Percentiles rank a stretch among this genome's conserved stretches.
Conservation (phyloP, 2,797 vertebrate genomes). For the Merluccius polli region DNA sequence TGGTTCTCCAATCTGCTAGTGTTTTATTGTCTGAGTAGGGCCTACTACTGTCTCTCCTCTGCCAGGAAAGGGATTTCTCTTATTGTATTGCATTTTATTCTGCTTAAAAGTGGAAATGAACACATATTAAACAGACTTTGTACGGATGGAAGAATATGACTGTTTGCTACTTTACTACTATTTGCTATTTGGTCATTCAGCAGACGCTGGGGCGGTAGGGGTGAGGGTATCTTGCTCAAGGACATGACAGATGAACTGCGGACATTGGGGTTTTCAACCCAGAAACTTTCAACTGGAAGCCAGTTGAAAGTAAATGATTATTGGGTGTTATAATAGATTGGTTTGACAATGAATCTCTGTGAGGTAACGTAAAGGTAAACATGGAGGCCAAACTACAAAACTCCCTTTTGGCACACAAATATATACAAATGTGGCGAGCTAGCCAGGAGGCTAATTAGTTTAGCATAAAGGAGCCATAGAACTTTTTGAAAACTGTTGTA, state of each 20-base stretch:
- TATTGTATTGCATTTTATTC: conserved; percentile 23
- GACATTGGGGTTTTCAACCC: not conserved
- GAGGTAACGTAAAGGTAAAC: conserved; percentile 20
- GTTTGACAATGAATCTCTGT: conserved; percentile 23
- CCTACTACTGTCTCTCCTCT: not conserved
- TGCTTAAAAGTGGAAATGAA: not conserved
- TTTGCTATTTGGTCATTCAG: not conserved
- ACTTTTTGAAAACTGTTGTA: no score
- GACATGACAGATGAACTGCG: not conserved
- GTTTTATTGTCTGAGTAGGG: conserved; percentile 55
- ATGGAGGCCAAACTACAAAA: no score
- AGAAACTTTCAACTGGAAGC: conserved; percentile 27
- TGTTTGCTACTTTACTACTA: not conserved
- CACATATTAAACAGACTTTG: not conserved
- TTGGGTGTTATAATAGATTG: conserved; percentile 23
- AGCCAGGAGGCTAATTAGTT: no score
- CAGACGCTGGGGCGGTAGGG: not conserved
- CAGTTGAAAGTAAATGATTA: not conserved
- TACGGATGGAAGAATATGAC: not conserved
- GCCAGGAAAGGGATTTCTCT: conserved; percentile 44
- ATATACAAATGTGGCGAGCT: no score
- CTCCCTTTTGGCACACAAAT: no score
- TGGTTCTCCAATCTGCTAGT: conserved; percentile 65
- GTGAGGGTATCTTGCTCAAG: not conserved
- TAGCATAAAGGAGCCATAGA: no score